Conservation (phyloP, 2,888 invertebrate genomes). For the Andricus quercusramuli region DNA sequence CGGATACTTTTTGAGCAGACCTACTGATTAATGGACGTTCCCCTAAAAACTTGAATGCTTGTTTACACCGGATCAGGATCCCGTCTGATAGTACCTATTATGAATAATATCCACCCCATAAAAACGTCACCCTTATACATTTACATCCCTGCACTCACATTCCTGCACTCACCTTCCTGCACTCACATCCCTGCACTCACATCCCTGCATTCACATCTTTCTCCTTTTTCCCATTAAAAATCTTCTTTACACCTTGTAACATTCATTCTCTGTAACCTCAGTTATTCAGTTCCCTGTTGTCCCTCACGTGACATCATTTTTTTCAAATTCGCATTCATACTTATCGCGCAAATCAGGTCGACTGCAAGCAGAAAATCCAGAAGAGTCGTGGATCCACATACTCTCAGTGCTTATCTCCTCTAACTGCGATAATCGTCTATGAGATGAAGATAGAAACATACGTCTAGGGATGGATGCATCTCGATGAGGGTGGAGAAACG, state of each 20-base stretch:
- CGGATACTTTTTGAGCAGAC: too few species aligned
- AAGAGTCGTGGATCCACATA: background rate
- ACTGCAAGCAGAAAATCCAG: background rate
- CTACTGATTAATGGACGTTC: too few species aligned
- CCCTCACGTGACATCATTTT: background rate
- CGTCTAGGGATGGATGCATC: slow-evolving; percentile 10
- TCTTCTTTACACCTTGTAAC: background rate
- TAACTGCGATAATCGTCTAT: background rate
- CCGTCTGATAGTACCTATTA: background rate
- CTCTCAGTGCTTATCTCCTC: background rate
- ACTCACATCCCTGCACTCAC: too few species aligned
- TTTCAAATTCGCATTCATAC: background rate
- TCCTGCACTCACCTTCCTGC: too few species aligned
- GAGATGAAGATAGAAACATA: slow-evolving; percentile 16
- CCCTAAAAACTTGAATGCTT: too few species aligned
- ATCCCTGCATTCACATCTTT: background rate
- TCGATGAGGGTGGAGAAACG: slow-evolving; percentile 8
- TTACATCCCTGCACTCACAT: background rate
- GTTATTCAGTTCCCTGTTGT: background rate
- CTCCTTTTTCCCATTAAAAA: background rate
- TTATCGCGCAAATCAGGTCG: slow-evolving; percentile 1
- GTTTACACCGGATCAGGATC: background rate
- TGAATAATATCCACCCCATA: background rate
- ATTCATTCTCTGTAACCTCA: background rate
- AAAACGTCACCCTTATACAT: background rate